Base-by-base conservation (phyloP, 2,113 vertebrate genomes). In the cattle (Bos taurus) region DNA sequence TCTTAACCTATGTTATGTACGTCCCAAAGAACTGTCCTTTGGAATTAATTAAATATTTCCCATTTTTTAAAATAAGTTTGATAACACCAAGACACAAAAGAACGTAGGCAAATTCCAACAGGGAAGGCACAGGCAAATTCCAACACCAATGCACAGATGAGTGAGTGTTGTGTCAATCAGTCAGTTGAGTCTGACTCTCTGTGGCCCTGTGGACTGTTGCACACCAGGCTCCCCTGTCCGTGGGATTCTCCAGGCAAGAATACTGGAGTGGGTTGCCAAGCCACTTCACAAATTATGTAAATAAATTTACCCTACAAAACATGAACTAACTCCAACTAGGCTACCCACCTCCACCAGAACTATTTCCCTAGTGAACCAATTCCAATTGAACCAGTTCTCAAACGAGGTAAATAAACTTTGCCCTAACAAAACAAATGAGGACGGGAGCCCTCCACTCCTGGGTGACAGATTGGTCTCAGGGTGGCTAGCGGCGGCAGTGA, bases 401-500 rank as follows among this genome's bases (percentile, higher is more conserved):
- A 67, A 67, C 0, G 8, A 67, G 16, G 17, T 21, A 36, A 67
- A 21, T 36, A 36, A 67, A 36, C 17, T 36, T 67, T 67, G 17
- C 4, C 33, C 33, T 67, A 36, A 10, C 16, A 21, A 67, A 11
- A 67, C 64, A 36, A 67, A 36, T 36, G 17, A 67, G 7, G 33
- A 67, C 17, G 64, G 33, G 64, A 36, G 33, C 64, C 17, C 33
- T 36, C 33, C 17, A 67, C 33, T 36, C n/a, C 17, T 11, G 8
- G 33, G 64, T 36, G 33, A 67, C 64, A 67, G 64, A 36, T 21
- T 2, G 33, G 33, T 21, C 64, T 67, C n/a, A 67, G 17, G 33
- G 8, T 36, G 64, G 8, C 64, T 67, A 10, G 33, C 0, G 0
- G 64, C 0, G 0, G 33, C 33, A 67, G 64, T 21, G 64, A n/a